Percentiles rank a stretch among this genome's conserved stretches.
These are phyloP conservation scores for Adelosebastes latens DNA, from an alignment of 2,797 vertebrate genomes.

Conservation along the genomic window DNA sequence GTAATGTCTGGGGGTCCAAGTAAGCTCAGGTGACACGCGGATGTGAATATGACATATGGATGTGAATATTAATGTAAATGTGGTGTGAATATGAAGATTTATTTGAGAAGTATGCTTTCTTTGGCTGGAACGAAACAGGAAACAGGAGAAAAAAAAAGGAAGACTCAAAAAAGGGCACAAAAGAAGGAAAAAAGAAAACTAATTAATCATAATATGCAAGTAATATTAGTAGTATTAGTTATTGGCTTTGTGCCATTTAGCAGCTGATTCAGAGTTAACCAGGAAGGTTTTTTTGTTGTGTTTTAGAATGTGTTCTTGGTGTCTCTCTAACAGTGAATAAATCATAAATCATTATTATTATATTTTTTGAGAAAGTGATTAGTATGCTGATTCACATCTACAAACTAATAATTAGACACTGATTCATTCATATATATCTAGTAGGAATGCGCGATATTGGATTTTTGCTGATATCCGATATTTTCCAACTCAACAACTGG, in stretches of 20 bases:
- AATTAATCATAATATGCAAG: background rate
- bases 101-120: background rate
- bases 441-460: too few relatives aligned
- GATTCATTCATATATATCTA: background rate
- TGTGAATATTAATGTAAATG: constrained; percentile 22
- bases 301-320: background rate
- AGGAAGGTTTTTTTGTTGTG: background rate
- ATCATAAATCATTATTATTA: background rate
- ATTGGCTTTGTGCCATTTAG: background rate
- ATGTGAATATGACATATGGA: constrained; percentile 20
- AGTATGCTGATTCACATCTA: background rate
- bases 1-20: constrained; percentile 12
- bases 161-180: background rate
- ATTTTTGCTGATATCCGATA: too few relatives aligned
- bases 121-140: background rate
- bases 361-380: background rate
- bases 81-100: constrained; percentile 3
- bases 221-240: background rate
- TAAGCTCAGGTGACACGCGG: constrained; percentile 1
- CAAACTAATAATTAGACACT: background rate
- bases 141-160: background rate
- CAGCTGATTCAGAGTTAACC: background rate
- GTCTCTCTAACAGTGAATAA: too few relatives aligned
- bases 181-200: background rate
- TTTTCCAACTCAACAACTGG: too few relatives aligned